Conservation (phyloP, 2,888 invertebrate species). For the Serrognathus titanus region DNA sequence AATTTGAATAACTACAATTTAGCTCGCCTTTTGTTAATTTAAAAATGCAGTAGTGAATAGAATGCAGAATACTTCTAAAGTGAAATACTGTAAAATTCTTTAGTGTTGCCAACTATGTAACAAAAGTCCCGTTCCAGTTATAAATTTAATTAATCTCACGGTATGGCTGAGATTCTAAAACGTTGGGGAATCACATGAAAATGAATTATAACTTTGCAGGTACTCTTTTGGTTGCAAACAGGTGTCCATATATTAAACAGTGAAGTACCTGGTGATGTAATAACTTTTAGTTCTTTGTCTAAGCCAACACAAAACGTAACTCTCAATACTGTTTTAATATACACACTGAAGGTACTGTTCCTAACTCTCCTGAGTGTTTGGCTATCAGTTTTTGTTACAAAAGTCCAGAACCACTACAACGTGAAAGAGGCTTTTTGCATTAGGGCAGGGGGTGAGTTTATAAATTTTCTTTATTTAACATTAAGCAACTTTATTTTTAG, state of each 20-base stretch:
- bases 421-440: constrained; percentile 2
- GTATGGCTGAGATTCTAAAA: background rate
- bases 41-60: background rate
- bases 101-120: no score
- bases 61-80: background rate
- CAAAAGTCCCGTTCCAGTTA: no score
- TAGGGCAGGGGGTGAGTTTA: background rate
- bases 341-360: constrained; percentile 10
- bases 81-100: no score
- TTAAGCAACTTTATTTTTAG: background rate
- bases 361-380: constrained; percentile 8
- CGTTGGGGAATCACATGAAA: background rate
- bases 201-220: background rate
- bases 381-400: constrained; percentile 7
- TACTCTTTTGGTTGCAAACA: constrained; percentile 13
- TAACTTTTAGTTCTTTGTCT: constrained; percentile 14
- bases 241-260: constrained; percentile 10
- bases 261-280: constrained; percentile 14
- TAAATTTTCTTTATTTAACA: no score
- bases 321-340: constrained; percentile 10
- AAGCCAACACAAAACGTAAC: constrained; percentile 9
- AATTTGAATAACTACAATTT: background rate
- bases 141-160: no score
- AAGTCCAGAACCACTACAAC: constrained; percentile 3
- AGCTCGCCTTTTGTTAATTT: background rate